Conservation (phyloP, 30 jellyfish, hydroid and myxozoan genomes). For the Hydractinia echinata region DNA sequence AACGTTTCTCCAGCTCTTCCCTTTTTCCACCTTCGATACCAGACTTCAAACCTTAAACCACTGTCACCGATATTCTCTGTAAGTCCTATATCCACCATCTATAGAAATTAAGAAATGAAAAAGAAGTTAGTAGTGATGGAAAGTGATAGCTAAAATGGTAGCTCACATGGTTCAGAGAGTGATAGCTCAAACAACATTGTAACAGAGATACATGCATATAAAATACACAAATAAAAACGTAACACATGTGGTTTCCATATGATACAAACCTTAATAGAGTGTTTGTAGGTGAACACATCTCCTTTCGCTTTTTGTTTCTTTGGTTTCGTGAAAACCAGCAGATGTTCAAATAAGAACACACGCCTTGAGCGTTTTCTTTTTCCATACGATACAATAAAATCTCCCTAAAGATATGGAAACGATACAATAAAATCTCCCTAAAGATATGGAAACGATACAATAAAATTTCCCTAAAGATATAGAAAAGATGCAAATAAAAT, state of each 20-base stretch:
- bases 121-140: background rate
- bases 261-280: slow-evolving; percentile 61
- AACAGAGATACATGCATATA: background rate
- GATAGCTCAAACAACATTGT: no score
- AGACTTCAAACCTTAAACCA: slow-evolving; percentile 74
- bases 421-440: background rate
- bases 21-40: slow-evolving; percentile 96
- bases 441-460: background rate
- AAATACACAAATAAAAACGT: background rate
- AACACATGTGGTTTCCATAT: background rate
- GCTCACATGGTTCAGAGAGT: background rate
- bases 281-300: slow-evolving; percentile 68
- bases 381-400: slow-evolving; percentile 69
- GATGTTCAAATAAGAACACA: slow-evolving; percentile 84
- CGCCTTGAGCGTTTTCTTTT: slow-evolving; percentile 66
- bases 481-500: background rate
- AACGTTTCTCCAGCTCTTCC: slow-evolving; percentile 56
- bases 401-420: slow-evolving; percentile 54
- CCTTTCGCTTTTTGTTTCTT: slow-evolving; percentile 82
- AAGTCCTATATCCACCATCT: slow-evolving; percentile 83
- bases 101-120: background rate
- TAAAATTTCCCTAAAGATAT: background rate
- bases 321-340: slow-evolving; percentile 74
- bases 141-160: background rate
- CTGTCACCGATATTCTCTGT: slow-evolving; percentile 89